Evolutionary conservation across 2,888 invertebrate genomes (phyloP), one percentile per base, ranked within the genome.

Genomic region (Synergus umbraculus): DNA sequence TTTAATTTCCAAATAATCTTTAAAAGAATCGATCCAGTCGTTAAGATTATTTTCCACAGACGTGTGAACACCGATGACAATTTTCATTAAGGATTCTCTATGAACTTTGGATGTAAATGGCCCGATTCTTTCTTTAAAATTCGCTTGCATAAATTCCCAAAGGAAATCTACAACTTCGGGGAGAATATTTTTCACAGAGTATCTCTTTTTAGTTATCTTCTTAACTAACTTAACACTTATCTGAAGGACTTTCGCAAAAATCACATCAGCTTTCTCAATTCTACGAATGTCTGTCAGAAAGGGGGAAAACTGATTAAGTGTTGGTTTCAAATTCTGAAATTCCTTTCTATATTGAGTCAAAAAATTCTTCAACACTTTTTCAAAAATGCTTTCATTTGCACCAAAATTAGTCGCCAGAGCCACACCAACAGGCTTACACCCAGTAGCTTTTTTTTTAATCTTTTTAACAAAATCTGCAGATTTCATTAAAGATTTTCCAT

Each of bases 121-220:
- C 44, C 67, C 7, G 29, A 49, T 29, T 15, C 2, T 63, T 2
- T 41, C 58, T 44, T 54, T 22, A 29, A 81, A 9, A 78, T 78
- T 80, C 4, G n/a, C 41, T 12, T 82, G 81, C 0, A 83, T 43
- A 9, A 76, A 78, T 22, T 83, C 76, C 83, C 83, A 83, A 13
- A 83, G 12, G 78, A 82, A 83, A 41, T 82, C 76, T 2, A 81
- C 80, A 4, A 79, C 60, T 10, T 9, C 9, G 9, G 79, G 67
- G 9, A 83, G 44, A 44, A 77, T 29, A 37, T 79, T 69, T 7
- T 46, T 49, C 5, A 29, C 46, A 29, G 9, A 15, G 49, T 69
- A 44, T 18, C 46, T 49, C 9, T 49, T 29, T 8, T 29, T 69
- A 69, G 18, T 49, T 12, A 69, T 69, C 15, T 22, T 69, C 29